These are phyloP conservation scores for Epirrhoe alternata DNA, from an alignment of 2,888 invertebrate genomes.

Conservation along the genomic window DNA sequence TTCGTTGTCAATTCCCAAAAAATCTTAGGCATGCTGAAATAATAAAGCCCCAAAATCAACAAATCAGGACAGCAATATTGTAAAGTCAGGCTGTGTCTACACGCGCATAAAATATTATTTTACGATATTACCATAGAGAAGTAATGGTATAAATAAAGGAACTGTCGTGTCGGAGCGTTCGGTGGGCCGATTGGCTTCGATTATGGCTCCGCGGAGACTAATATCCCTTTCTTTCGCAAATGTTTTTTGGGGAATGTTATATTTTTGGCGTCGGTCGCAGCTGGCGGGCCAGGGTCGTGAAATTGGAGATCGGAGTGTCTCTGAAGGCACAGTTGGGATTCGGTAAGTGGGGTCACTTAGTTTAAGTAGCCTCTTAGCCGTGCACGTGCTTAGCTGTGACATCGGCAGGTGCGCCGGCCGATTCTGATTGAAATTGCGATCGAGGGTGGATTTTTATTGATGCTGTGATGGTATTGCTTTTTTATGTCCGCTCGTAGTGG, in stretches of 20 bases:
- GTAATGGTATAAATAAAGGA: slow-evolving; percentile 77
- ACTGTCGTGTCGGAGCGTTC: slow-evolving; percentile 72
- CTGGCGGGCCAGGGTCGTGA: slow-evolving; percentile 73
- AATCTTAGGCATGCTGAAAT: slow-evolving; percentile 20
- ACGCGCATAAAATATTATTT: slow-evolving; percentile 69
- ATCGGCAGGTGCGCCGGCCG: slow-evolving; percentile 75
- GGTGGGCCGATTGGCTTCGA: slow-evolving; percentile 83
- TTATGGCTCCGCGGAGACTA: slow-evolving; percentile 83
- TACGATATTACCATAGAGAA: slow-evolving; percentile 71
- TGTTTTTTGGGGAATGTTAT: slow-evolving; percentile 81
- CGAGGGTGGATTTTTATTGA: slow-evolving; percentile 67
- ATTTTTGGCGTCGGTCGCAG: slow-evolving; percentile 82
- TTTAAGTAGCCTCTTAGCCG: slow-evolving; percentile 81
- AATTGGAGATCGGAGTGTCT: slow-evolving; percentile 72
- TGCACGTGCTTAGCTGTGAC: slow-evolving; percentile 71
- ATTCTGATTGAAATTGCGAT: slow-evolving; percentile 79
- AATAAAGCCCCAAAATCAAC: slow-evolving; percentile 42
- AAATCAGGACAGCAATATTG: slow-evolving; percentile 52
- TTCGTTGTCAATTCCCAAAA: not conserved
- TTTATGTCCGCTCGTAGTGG: slow-evolving; percentile 42
- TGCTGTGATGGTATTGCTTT: slow-evolving; percentile 57
- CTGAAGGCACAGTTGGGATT: slow-evolving; percentile 70
- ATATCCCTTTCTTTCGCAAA: slow-evolving; percentile 82
- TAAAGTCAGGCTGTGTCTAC: slow-evolving; percentile 65
- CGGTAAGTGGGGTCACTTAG: slow-evolving; percentile 80